phyloP scores from a whole-genome alignment of 2,797 vertebrate genomes.

The Hemibagrus guttatus region DNA sequence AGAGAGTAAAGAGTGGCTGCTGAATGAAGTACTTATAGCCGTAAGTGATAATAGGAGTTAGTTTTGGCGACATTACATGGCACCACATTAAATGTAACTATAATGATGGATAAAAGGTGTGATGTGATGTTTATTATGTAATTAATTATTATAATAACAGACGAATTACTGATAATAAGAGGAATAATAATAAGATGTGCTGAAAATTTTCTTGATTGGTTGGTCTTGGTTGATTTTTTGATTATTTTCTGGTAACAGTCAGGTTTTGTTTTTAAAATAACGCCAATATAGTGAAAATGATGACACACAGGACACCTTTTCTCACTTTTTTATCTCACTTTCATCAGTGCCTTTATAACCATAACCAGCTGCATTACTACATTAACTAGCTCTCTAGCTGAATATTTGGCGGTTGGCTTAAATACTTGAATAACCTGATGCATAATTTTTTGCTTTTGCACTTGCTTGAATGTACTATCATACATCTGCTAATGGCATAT shows the following conservation, averaged over 20 bases:
- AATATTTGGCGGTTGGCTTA: background rate
- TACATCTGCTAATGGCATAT: slow-evolving; percentile 19
- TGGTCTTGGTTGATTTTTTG: background rate
- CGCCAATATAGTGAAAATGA: background rate
- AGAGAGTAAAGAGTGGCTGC: too few relatives aligned
- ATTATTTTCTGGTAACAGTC: background rate
- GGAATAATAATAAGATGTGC: background rate
- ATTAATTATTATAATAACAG: background rate
- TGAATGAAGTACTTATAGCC: background rate
- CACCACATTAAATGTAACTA: background rate
- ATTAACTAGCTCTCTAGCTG: background rate
- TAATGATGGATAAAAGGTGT: background rate
- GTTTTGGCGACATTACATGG: background rate
- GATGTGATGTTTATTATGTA: background rate
- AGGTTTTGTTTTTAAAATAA: background rate
- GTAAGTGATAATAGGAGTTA: background rate
- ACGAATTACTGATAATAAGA: background rate
- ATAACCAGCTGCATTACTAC: background rate
- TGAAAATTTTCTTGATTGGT: background rate
- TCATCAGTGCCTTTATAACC: background rate
- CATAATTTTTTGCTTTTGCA: background rate
- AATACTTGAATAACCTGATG: background rate
- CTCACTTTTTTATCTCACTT: background rate
- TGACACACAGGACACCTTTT: background rate
- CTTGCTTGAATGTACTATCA: background rate